Conservation (phyloP, 2,888 invertebrate species). For the Oasisia sp. region DNA sequence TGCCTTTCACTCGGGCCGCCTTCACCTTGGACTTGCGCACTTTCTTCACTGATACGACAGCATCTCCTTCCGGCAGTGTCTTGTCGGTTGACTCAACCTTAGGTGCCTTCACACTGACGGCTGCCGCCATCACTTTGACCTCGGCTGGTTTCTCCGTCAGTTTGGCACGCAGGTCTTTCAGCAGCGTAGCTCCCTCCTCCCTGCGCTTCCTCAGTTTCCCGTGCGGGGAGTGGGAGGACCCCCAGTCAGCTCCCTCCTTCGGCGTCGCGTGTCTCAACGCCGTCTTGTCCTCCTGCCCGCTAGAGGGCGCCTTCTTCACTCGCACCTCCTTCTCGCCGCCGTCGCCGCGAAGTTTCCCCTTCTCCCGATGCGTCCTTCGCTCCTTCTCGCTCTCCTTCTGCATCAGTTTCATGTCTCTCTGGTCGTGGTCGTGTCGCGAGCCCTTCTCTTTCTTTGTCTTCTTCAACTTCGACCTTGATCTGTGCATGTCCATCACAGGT, state of each 20-base stretch:
- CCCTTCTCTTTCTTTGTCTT: not conserved
- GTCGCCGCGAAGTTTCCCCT: not conserved
- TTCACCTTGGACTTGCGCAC: not conserved
- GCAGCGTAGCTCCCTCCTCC: not conserved
- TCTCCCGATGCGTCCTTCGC: not conserved
- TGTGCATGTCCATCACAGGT: not conserved
- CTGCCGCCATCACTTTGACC: not conserved
- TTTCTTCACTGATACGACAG: not conserved
- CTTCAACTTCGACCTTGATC: not conserved
- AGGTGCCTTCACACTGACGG: not conserved
- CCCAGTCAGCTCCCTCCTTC: not conserved
- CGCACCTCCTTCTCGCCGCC: not conserved
- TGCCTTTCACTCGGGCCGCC: not conserved
- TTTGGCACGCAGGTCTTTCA: not conserved
- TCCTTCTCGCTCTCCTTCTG: conserved; percentile 14
- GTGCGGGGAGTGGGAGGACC: not conserved
- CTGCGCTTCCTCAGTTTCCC: not conserved
- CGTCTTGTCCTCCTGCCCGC: not conserved
- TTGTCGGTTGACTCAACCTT: not conserved
- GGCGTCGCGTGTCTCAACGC: not conserved
- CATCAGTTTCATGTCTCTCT: not conserved
- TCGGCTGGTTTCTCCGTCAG: not conserved
- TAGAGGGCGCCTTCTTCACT: not conserved
- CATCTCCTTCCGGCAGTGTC: not conserved
- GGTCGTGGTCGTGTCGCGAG: not conserved